Conservation (phyloP, 2,113 vertebrate species). For the Phrynosoma platyrhinos region DNA sequence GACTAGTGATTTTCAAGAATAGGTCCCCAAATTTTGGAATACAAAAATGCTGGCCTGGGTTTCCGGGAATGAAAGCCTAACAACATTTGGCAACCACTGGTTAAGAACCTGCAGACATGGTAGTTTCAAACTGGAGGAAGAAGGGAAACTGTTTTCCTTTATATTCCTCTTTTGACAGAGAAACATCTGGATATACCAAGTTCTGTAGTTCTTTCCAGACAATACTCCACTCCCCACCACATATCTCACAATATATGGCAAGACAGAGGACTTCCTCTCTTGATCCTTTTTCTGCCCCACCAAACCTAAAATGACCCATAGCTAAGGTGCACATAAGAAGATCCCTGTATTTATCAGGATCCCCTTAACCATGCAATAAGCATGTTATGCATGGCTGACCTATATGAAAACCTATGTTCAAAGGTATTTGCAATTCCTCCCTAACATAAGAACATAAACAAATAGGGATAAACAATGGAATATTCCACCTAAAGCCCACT, state of each 20-base stretch:
- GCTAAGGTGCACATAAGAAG: neutral
- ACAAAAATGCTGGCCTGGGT: neutral
- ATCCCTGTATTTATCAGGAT: neutral
- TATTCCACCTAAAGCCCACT: neutral
- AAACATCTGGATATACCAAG: neutral
- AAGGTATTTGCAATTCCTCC: neutral
- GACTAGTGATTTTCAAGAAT: neutral
- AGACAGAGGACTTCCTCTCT: neutral
- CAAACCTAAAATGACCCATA: neutral
- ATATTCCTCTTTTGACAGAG: neutral
- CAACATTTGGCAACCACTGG: no score
- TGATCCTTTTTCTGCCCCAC: neutral
- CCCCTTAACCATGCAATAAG: neutral
- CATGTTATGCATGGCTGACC: neutral
- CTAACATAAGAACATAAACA: no score
- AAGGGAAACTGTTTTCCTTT: neutral
- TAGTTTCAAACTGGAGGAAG: neutral
- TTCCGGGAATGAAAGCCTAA: neutral
- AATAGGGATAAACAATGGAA: neutral
- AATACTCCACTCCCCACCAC: neutral
- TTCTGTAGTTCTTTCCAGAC: neutral
- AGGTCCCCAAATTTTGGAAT: neutral
- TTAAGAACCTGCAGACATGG: no score
- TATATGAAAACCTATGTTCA: neutral
- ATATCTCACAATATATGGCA: neutral